Base-by-base conservation (phyloP, 2,797 vertebrate species). In the Neosilurus hyrtlii region DNA sequence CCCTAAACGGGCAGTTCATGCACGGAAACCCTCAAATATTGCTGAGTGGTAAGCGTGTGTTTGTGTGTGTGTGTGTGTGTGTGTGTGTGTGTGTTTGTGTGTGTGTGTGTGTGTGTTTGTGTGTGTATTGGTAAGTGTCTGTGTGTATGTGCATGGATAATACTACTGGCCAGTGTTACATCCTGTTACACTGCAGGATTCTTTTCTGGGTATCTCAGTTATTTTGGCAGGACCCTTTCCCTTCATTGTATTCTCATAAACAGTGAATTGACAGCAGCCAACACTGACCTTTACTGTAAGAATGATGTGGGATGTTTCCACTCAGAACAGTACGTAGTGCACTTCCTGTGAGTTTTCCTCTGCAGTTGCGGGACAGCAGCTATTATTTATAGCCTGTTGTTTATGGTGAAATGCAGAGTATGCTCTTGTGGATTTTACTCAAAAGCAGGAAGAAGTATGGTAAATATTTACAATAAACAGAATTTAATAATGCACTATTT, bases 171-270 rank as follows among this genome's bases (percentile, higher is more conserved):
- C n/a, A 63, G 37, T 0, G 4, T 63, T 61, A 76, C 57, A 78
- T 78, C 75, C 75, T 63, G 59, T 63, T 78, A 63, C 43, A 63
- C n/a, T 51, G 37, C 1, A 51, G 43, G 22, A 51, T 26, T 63
- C 54, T 77, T 79, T 63, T 62, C 62, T 81, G 80, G 81, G 80
- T 88, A 88, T 88, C 78, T 74, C 49, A 87, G 77, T 51, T 70
- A 84, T 87, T 85, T 82, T 35, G 79, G 67, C 59, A 78, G 54
- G 26, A 81, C 68, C 67, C 61, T 75, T 82, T 85, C 75, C 71
- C 70, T 67, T 88, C 82, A 85, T 84, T 88, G 86, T 86, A 80
- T 43, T 62, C 37, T 80, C 30, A 83, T 85, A 86, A 86, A 86
- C 67, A 72, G 30, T 72, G 82, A 85, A 84, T 85, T 82, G 83